Base-by-base conservation (phyloP, 2,888 invertebrate genomes). In the Plagodis dolabraria region DNA sequence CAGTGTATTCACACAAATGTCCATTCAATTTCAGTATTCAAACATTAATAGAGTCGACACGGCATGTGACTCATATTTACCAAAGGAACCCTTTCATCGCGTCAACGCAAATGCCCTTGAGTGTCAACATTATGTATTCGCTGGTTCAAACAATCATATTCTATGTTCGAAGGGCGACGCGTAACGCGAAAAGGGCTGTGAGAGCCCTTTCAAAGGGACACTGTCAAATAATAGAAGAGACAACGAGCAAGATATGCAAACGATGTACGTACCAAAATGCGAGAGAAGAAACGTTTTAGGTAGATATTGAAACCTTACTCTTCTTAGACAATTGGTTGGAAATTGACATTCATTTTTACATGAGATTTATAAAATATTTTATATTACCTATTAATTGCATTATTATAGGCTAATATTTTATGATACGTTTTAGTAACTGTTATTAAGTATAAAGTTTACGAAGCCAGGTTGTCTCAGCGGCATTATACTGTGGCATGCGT, bases 131-230 rank as follows among this genome's bases (percentile, higher is more conserved):
- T 51, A 60, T 44, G 55, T 55, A 53, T 56, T 55, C 55, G 55
- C 45, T 42, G 60, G 60, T 63, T 61, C 60, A 58, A 57, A 61
- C 63, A 64, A 63, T 67, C 63, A 63, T 63, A 57, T 60, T 60
- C 60, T 44, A 57, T 35, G 56, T 57, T 54, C 43, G 54, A 44
- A 57, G 60, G 56, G 56, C 44, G 44, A 12, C 35, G 55, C 47
- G 44, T 44, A 54, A 55, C 36, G 57, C 49, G 49, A 57, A 57
- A 63, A 60, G 65, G 65, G 65, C 57, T 60, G 56, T 42, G 45
- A 65, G 63, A 50, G 56, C 53, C 53, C 56, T 57, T 61, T 61
- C 52, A 60, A 61, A 63, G 45, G 57, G 58, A 52, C 58, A 60
- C 54, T 57, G 57, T 53, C 60, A 51, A 60, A 64, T 64, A 64